Conservation (phyloP, 2,888 invertebrate genomes). For the Pristionchus mayeri region DNA sequence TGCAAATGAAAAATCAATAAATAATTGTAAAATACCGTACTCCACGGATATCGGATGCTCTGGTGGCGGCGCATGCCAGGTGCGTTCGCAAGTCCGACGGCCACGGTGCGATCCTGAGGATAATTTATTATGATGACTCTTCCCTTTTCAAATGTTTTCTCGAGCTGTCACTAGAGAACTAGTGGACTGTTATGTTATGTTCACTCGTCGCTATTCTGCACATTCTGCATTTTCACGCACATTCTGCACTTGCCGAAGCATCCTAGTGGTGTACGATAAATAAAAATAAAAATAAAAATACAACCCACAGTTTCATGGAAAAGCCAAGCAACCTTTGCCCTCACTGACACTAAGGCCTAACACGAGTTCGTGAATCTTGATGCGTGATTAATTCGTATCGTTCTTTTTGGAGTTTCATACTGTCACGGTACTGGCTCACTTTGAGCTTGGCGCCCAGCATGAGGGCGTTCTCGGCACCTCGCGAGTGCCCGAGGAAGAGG, state of each 20-base stretch:
- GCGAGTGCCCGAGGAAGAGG: conserved; percentile 41
- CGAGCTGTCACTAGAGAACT: no score
- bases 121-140: not conserved
- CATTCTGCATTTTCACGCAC: no score
- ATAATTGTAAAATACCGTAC: not conserved
- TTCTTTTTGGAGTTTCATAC: not conserved
- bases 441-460: conserved; percentile 27
- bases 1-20: not conserved
- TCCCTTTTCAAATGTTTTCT: no score
- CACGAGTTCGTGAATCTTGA: no score
- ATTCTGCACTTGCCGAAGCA: no score
- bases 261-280: no score
- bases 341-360: no score
- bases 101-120: conserved; percentile 17
- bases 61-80: conserved; percentile 35
- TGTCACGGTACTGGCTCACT: not conserved
- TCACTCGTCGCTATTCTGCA: no score
- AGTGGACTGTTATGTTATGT: no score
- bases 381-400: not conserved
- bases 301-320: no score
- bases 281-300: no score
- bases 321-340: no score
- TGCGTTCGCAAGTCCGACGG: conserved; percentile 16
- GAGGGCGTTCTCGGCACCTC: conserved; percentile 46
- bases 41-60: conserved; percentile 14